Evolutionary conservation across 2,113 vertebrate species (phyloP).

Genomic region (Ptilorrhoa leucosticta): DNA sequence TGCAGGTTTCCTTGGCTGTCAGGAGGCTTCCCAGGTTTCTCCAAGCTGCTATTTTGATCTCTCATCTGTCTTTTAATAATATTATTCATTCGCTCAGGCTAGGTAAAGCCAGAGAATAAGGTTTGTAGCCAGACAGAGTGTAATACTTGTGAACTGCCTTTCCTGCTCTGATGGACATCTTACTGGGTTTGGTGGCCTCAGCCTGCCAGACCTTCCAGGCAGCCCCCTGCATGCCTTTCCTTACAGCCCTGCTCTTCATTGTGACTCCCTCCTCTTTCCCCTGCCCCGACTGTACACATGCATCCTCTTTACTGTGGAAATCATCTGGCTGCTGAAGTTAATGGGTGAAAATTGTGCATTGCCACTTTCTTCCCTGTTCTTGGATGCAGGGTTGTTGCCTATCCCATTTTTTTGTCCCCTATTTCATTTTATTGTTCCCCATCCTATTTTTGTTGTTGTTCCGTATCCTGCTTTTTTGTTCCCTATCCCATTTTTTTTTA

Average conservation of each 20-base stretch:
- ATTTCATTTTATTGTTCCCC: not conserved
- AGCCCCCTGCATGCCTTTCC: not conserved
- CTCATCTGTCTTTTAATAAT: not conserved
- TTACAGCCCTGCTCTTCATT: not conserved
- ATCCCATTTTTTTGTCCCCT: not conserved
- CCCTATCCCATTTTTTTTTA: not conserved
- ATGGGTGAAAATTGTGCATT: not conserved
- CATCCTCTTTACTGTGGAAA: not conserved
- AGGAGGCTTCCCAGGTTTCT: not conserved
- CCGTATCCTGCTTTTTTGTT: not conserved
- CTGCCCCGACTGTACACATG: not conserved
- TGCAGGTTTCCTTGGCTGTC: not conserved
- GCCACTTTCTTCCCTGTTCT: not conserved
- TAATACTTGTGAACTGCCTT: not conserved
- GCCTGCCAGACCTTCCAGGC: not conserved
- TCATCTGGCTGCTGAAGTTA: not conserved
- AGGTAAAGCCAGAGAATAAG: not conserved
- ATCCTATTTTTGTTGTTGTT: not conserved
- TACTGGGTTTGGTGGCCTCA: not conserved
- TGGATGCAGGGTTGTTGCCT: not conserved
- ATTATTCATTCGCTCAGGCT: rapidly evolving
- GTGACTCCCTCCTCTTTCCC: not conserved
- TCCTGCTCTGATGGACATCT: not conserved
- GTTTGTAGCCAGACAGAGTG: not conserved
- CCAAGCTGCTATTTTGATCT: not conserved